Base-by-base conservation (phyloP, 2,888 invertebrate genomes). In the Osmoderma eremita region DNA sequence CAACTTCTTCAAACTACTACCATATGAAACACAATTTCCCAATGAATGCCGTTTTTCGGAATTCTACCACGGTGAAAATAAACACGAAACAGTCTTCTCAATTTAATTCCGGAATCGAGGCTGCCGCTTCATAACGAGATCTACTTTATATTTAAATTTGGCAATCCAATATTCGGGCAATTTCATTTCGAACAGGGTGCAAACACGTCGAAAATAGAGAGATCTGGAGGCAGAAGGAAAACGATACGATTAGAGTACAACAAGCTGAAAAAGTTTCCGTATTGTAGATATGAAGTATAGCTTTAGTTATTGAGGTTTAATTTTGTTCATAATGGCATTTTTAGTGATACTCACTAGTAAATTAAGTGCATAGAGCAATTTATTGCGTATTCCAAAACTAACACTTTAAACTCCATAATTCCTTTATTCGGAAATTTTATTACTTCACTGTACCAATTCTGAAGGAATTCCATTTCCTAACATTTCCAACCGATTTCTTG, bases 81-180 rank as follows among this genome's bases (percentile, higher is more conserved):
- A 45, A 48, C 48, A 63, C 24, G 42, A 67, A 63, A 67, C 63
- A 56, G 54, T 17, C 50, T 64, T 30, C 30, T 61, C 68, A 68
- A 68, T 68, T 68, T 68, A 65, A 68, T 61, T 68, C 53, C 56
- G 49, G 61, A 45, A 30, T 50, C 24, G 39, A 45, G 38, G n/a
- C 22, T 38, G 71, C 71, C 75, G 71, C 72, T 74, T 75, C 72
- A 75, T 74, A 74, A 73, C 73, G 71, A 78, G 75, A 80, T 78
- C 80, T 80, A 81, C 82, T 82, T 81, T 82, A 82, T 82, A 82
- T 82, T 82, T 80, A 82, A 82, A 82, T 82, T 81, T 75, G 75
- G 79, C 76, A 78, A 80, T 80, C 79, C 81, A 81, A 81, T 81
- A 81, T 81, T 81, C 81, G 76, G 77, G 79, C 81, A 81, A 81